phyloP scores from a whole-genome alignment of 2,888 invertebrate species.

The Ischnus inquisitorius region DNA sequence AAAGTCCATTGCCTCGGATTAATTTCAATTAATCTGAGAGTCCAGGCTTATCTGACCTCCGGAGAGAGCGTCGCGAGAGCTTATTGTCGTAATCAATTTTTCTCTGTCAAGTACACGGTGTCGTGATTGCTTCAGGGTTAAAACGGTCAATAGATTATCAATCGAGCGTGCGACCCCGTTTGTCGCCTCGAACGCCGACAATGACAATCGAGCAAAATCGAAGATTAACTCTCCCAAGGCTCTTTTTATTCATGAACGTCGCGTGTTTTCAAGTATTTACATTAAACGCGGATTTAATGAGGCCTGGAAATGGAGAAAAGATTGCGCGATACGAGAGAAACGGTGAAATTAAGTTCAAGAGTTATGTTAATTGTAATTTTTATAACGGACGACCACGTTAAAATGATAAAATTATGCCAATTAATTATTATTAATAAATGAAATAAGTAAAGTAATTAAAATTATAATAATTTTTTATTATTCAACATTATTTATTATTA shows the following conservation, averaged over 20 bases:
- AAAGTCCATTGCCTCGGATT: conserved; percentile 10
- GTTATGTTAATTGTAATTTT: no score
- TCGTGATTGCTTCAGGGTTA: conserved; percentile 50
- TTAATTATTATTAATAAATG: conserved; percentile 16
- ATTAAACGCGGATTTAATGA: no score
- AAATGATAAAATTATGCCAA: background rate
- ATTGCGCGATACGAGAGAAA: no score
- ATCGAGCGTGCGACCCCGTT: conserved; percentile 60
- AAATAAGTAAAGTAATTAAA: no score
- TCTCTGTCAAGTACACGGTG: conserved; percentile 45
- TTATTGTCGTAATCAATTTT: conserved; percentile 49
- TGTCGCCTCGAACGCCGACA: background rate
- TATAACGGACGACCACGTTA: no score
- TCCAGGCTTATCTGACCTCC: conserved; percentile 40
- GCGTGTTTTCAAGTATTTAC: no score
- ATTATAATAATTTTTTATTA: no score
- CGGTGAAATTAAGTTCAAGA: no score
- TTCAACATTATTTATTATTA: no score
- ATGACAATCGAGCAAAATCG: background rate
- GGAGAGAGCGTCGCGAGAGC: background rate
- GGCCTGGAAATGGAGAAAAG: no score
- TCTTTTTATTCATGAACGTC: background rate
- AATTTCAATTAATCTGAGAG: conserved; percentile 33
- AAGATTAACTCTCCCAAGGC: background rate
- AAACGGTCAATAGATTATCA: conserved; percentile 61